Evolutionary conservation across 2,113 vertebrate genomes (phyloP).

Genomic region (Tragelaphus scriptus): DNA sequence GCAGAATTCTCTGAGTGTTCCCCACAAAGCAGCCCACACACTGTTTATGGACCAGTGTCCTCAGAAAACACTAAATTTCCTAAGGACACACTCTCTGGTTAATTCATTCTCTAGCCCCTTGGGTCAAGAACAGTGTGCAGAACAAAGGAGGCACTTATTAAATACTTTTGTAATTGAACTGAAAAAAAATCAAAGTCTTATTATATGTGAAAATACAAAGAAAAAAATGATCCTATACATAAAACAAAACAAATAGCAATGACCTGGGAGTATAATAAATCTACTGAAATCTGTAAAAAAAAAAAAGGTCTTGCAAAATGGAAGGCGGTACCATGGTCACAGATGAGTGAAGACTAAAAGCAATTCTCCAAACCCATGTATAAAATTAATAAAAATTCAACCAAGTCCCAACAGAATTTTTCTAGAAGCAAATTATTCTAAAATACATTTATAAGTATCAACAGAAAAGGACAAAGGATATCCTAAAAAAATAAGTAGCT

Average conservation of each 20-base stretch:
- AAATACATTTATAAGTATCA: not conserved
- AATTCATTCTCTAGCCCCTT: too few relatives aligned
- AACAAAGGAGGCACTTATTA: not conserved
- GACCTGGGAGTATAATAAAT: not conserved
- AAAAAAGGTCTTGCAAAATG: not conserved
- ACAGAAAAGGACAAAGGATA: not conserved
- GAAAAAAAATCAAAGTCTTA: not conserved
- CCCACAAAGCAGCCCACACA: not conserved
- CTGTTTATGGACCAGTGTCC: not conserved
- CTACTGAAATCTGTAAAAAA: not conserved
- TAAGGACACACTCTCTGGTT: not conserved
- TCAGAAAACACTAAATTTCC: not conserved
- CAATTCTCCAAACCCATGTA: not conserved
- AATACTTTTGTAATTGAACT: not conserved
- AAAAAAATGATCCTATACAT: not conserved
- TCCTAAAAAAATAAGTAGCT: not conserved
- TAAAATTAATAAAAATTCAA: not conserved
- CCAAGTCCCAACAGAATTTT: not conserved
- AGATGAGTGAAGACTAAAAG: not conserved
- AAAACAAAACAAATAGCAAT: not conserved
- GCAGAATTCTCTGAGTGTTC: not conserved
- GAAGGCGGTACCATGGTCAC: not conserved
- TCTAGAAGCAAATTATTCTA: slow-evolving; percentile 8
- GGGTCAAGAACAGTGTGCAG: not conserved
- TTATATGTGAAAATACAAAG: not conserved